Percentiles rank a stretch among this genome's conserved stretches.
Conservation (phyloP, 2,888 invertebrate genomes). For the Penaeus monodon region DNA sequence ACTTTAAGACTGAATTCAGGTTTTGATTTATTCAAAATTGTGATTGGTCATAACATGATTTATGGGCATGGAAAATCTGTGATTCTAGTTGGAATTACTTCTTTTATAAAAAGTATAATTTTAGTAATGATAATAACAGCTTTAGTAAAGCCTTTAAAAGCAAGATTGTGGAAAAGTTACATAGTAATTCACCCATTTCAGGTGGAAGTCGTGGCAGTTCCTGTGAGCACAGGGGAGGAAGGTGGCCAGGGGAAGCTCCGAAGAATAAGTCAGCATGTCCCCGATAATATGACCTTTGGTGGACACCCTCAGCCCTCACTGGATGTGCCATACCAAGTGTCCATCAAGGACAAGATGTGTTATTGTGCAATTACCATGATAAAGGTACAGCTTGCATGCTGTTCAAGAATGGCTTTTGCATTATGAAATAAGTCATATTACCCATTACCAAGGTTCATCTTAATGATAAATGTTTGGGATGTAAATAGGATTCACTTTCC, state of each 20-base stretch:
- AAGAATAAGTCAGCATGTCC: conserved; percentile 72
- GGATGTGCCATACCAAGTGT: conserved; percentile 85
- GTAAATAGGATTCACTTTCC: too few species aligned
- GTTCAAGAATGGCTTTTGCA: not conserved
- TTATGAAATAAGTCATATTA: too few species aligned
- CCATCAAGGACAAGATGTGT: conserved; percentile 89
- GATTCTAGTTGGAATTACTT: conserved; percentile 5
- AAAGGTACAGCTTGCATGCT: conserved; percentile 76
- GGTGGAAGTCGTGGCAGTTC: conserved; percentile 82
- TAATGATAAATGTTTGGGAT: too few species aligned
- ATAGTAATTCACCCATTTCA: conserved; percentile 66
- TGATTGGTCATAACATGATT: too few species aligned
- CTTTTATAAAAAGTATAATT: conserved; percentile 22
- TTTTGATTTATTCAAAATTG: too few species aligned
- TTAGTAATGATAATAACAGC: not conserved
- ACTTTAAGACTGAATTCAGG: too few species aligned
- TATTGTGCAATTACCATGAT: conserved; percentile 96
- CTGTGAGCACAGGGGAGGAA: conserved; percentile 79
- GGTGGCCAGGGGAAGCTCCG: conserved; percentile 75
- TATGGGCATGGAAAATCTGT: too few species aligned
- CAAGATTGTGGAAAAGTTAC: too few species aligned
- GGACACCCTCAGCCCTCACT: conserved; percentile 77
- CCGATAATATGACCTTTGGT: conserved; percentile 76
- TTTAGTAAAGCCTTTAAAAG: too few species aligned
- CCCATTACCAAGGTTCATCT: too few species aligned